A percentile compares a stretch with the other conserved stretches of the same genome.
Conservation (phyloP, 2,888 invertebrate genomes). For the Agrilus biguttatus region DNA sequence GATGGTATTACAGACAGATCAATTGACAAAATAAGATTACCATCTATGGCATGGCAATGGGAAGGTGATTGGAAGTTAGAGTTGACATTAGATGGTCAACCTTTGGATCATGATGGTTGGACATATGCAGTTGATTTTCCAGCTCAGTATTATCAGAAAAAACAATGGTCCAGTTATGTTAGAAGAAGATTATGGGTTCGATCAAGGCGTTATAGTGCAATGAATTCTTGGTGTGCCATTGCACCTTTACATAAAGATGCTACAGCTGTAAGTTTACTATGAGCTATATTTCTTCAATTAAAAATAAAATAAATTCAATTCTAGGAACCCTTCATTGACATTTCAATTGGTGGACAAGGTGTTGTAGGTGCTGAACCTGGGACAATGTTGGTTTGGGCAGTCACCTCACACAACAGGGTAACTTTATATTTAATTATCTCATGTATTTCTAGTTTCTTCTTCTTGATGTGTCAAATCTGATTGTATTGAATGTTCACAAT, state of each 20-base stretch:
- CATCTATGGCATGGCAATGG: slow-evolving; percentile 95
- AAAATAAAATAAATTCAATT: slow-evolving; percentile 13
- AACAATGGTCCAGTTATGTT: slow-evolving; percentile 84
- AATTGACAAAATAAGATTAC: slow-evolving; percentile 68
- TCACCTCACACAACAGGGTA: slow-evolving; percentile 80
- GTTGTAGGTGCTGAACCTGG: slow-evolving; percentile 65
- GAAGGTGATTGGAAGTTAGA: slow-evolving; percentile 88
- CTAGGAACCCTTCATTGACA: slow-evolving; percentile 83
- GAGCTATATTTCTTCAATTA: background rate
- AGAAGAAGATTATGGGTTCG: slow-evolving; percentile 81
- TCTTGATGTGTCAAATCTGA: no score
- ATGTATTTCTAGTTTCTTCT: no score
- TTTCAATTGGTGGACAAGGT: slow-evolving; percentile 73
- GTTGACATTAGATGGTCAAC: slow-evolving; percentile 70
- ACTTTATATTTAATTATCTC: no score
- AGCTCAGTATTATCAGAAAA: slow-evolving; percentile 61
- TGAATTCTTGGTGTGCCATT: slow-evolving; percentile 87
- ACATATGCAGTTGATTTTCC: slow-evolving; percentile 88
- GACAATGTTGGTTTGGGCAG: slow-evolving; percentile 77
- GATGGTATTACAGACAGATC: slow-evolving; percentile 69
- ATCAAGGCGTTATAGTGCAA: slow-evolving; percentile 72
- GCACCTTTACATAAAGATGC: slow-evolving; percentile 80
- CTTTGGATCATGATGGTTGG: slow-evolving; percentile 85
- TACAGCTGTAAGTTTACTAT: slow-evolving; percentile 41
- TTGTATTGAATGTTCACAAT: no score